Conservation (phyloP, 1,140 invertebrate species). For the Ruditapes philippinarum region DNA sequence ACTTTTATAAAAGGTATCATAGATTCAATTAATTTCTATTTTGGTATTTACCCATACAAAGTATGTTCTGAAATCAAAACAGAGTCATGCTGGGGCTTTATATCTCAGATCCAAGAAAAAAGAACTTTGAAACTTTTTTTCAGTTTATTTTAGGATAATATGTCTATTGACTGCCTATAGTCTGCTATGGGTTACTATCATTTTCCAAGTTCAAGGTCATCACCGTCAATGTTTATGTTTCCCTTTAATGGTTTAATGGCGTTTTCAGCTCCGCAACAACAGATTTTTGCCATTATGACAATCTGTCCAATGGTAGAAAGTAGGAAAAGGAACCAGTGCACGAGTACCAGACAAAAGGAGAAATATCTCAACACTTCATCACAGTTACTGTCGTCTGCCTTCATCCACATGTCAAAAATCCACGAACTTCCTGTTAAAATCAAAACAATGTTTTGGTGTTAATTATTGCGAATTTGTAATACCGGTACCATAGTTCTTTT, state of each 20-base stretch:
- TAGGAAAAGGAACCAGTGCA: constrained; percentile 36
- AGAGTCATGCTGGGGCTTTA: too few species aligned
- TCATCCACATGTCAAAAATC: constrained; percentile 21
- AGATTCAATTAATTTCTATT: too few species aligned
- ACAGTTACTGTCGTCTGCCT: not conserved
- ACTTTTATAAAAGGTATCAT: too few species aligned
- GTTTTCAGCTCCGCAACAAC: constrained; percentile 43
- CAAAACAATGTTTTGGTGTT: not conserved
- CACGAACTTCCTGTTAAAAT: constrained; percentile 30
- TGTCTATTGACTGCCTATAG: too few species aligned
- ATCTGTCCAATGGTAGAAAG: constrained; percentile 34
- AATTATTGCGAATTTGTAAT: too few species aligned
- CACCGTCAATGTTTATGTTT: not conserved
- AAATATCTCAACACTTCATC: constrained; percentile 33
- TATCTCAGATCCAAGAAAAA: too few species aligned
- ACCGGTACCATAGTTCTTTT: too few species aligned
- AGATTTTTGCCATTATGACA: constrained; percentile 29
- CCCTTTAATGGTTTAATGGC: constrained; percentile 38
- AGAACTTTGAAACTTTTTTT: too few species aligned
- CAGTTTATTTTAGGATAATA: too few species aligned
- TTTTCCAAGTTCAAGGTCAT: not conserved
- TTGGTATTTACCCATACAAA: too few species aligned
- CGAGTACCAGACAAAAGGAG: constrained; percentile 33
- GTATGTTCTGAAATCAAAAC: too few species aligned
- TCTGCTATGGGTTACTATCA: too few species aligned